Evolutionary conservation across 2,888 invertebrate genomes (phyloP), one percentile per base, ranked within the genome.

Genomic region (Epinotia nisella): DNA sequence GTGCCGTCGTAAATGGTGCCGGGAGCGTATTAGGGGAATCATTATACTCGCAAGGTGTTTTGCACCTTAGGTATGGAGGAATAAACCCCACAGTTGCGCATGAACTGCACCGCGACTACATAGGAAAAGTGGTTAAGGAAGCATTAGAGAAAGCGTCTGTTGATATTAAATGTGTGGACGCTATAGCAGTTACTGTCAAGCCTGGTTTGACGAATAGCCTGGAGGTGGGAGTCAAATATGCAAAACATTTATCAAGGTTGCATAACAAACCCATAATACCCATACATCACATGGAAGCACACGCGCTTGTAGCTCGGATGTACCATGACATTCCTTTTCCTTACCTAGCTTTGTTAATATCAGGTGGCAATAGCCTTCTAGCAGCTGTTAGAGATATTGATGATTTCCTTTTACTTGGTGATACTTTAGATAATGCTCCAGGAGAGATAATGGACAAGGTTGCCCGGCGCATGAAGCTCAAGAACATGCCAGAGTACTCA

Each of bases 251-350:
- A 64, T 95, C 96, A 21, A 94, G 92, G 78, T 90, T 92, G 68
- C 92, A 95, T 76, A 90, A 94, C 0, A 97, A 97, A 86, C 98
- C 98, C 0, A 91, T 99, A 76, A 97, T 99, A 85, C 98, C 99
- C 0, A 96, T 99, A 74, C 99, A 99, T 94, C 99, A 99, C 82
- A 99, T 99, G 99, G 97, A 99, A 94, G 99, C 99, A 1, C 99
- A 99, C 94, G 98, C 99, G 4, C 92, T 99, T 72, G 97, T 97
- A 17, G 96, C 96, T 24, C 95, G 99, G 85, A 96, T 99, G 95
- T 92, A 86, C 77, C 78, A 95, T 80, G 83, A 95, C 78, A 91
- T 98, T 65, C 92, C 96, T 71, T 99, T 97, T 93, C 99, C 99
- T 29, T 99, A 96, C 89, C 90, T 99, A 74, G 97, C 97, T 58